phyloP scores from a whole-genome alignment of 2,888 invertebrate species.

The Dryomyza anilis region DNA sequence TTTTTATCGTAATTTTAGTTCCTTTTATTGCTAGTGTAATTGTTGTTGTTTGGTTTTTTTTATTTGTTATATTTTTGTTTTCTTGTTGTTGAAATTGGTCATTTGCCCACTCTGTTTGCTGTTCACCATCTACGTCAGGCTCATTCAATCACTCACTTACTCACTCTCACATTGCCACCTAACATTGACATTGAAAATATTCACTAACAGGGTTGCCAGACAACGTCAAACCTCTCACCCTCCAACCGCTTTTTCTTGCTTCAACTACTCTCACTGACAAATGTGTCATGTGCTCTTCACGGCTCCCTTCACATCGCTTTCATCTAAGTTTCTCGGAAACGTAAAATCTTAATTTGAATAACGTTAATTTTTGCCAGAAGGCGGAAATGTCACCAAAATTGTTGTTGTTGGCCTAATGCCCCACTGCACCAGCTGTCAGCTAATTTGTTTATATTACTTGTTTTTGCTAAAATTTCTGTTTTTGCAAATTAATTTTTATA shows the following conservation, averaged over 20 bases:
- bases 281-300: too few species aligned
- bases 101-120: background rate
- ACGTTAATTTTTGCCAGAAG: background rate
- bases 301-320: too few species aligned
- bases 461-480: too few species aligned
- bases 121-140: background rate
- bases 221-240: too few species aligned
- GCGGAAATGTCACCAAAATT: background rate
- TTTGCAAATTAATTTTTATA: conserved; percentile 3
- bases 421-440: background rate
- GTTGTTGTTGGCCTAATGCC: background rate
- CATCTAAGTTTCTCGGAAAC: too few species aligned
- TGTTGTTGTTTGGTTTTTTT: conserved; percentile 1
- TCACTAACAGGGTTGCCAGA: too few species aligned
- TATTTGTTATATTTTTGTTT: background rate
- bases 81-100: background rate
- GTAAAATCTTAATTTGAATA: too few species aligned
- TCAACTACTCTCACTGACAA: too few species aligned
- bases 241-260: background rate
- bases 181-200: conserved; percentile 3
- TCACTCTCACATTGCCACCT: background rate
- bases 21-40: background rate
- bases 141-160: too few species aligned
- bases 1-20: background rate
- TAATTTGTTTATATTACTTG: too few species aligned